These are phyloP conservation scores for Perodicticus potto DNA, from an alignment of 2,797 vertebrate species.

Conservation along the genomic window DNA sequence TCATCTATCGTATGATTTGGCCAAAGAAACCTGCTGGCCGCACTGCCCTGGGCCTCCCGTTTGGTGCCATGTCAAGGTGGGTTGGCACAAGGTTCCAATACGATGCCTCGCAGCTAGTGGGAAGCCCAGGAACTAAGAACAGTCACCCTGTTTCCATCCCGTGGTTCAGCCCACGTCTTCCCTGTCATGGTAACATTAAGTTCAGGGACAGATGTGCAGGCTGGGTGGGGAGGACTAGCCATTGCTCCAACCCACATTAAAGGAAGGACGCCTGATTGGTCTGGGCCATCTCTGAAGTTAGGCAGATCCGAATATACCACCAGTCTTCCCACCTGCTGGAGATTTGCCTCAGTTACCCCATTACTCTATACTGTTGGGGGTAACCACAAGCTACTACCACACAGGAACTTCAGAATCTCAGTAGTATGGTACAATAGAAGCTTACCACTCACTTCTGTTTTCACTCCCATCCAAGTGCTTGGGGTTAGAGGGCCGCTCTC, in stretches of 20 bases:
- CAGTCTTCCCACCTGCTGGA: background rate
- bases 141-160: background rate
- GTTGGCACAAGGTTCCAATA: background rate
- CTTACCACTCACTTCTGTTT: background rate
- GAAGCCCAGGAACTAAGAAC: background rate
- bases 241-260: fast-evolving
- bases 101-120: background rate
- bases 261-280: background rate
- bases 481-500: background rate
- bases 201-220: fast-evolving
- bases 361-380: background rate
- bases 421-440: background rate
- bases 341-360: background rate
- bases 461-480: fast-evolving
- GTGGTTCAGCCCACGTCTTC: background rate
- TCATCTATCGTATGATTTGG: background rate
- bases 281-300: background rate
- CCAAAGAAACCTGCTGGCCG: background rate
- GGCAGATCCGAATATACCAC: no score
- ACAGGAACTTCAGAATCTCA: background rate
- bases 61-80: background rate
- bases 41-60: background rate
- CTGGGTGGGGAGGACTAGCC: background rate
- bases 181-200: no score
- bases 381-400: no score